phyloP scores from a whole-genome alignment of 2,797 vertebrate species.

The Anas bernieri region DNA sequence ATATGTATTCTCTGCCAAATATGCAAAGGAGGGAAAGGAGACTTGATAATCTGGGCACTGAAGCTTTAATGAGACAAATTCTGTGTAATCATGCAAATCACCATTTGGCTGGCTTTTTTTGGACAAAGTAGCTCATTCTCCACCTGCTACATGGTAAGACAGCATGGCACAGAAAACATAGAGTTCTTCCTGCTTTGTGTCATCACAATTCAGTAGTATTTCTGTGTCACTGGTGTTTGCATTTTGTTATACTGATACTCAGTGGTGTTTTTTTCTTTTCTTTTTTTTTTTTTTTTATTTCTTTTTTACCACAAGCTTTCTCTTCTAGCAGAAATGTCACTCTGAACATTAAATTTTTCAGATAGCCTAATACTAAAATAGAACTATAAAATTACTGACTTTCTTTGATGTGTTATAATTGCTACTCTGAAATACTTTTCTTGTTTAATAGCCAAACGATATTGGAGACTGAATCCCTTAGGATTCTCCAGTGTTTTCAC shows the following conservation, averaged over 20 bases:
- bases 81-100: conserved; percentile 29
- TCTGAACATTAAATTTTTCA: neutral
- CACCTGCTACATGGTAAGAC: neutral
- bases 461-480: neutral
- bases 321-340: neutral
- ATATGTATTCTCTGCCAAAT: neutral
- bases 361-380: neutral
- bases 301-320: neutral
- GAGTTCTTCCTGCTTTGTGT: neutral
- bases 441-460: neutral
- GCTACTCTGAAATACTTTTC: neutral
- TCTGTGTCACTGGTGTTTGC: neutral
- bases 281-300: neutral
- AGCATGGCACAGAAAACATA: neutral
- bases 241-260: neutral
- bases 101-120: neutral
- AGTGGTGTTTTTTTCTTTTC: accelerated
- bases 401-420: neutral
- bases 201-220: neutral
- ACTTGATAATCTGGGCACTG: conserved; percentile 9
- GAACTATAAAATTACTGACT: neutral
- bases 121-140: neutral
- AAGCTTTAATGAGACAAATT: conserved; percentile 19
- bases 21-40: neutral
- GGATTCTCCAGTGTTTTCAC: neutral